Evolutionary conservation across 1,140 invertebrate genomes (phyloP), one percentile per base, ranked within the genome.

Genomic region (Lucilia cuprina): DNA sequence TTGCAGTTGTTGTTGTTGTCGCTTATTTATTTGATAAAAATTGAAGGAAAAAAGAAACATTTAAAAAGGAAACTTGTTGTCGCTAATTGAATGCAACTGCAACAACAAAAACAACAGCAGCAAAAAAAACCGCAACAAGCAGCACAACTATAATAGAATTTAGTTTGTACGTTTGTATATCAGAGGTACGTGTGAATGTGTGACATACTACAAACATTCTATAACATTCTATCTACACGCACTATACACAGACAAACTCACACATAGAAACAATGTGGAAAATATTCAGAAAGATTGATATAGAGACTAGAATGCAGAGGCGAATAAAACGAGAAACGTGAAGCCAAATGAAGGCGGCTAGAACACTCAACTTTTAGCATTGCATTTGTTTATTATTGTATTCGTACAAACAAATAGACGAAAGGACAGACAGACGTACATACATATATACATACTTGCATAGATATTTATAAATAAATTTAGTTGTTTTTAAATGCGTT

Each of bases 1-100:
- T 41, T 19, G n/a, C 25, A 30, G 25, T 70, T 47, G 13, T 47
- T 7, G 5, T n/a, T 78, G 34, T 21, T 80, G 35, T 14, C 47
- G 35, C n/a, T 21, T 70, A 12, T 21, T 70, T 80, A 80, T 80
- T 80, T 80, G 77, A 80, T 80, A 80, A 80, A 80, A 80, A 80
- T 80, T 80, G 77, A 80, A 80, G 77, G 77, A 80, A 80, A 80
- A 80, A 80, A 80, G 41, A 80, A 80, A 83, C 60, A 74, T 83
- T 83, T 83, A 35, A 74, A 83, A 83, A 74, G 82, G 82, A 83
- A 83, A 83, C 60, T 83, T 83, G 65, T 83, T 83, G 82, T 70
- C 50, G 25, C 82, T 82, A 82, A 82, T 82, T 82, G 41, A 80
- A 80, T 80, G 77, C 77, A 80, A 80, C 77, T 80, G 77, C 77